Evolutionary conservation across 2,113 vertebrate species (phyloP).

Genomic region (Passer montanus): DNA sequence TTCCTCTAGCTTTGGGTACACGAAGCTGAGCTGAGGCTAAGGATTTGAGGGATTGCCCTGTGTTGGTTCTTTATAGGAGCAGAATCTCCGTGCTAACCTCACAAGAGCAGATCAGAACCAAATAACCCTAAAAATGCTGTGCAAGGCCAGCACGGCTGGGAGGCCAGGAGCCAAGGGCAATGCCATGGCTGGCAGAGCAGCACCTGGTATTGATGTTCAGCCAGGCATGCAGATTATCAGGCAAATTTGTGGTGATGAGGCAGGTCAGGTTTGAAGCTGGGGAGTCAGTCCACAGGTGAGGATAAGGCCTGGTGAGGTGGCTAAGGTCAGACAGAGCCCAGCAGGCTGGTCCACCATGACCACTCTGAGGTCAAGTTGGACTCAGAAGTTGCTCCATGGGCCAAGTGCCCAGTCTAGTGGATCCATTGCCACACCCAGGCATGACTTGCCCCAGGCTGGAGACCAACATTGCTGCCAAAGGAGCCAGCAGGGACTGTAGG

Average conservation of each 20-base stretch:
- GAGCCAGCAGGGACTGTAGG: neutral
- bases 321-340: neutral
- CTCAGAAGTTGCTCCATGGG: neutral
- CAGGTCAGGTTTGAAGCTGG: neutral
- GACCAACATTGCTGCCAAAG: neutral
- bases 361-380: neutral
- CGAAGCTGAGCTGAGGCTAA: neutral
- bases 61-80: neutral
- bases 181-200: neutral
- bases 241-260: neutral
- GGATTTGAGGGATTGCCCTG: neutral
- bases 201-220: neutral
- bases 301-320: neutral
- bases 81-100: neutral
- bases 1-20: neutral
- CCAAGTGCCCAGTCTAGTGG: neutral
- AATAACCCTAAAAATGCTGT: neutral
- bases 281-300: neutral
- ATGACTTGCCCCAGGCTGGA: neutral
- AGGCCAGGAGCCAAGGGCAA: neutral
- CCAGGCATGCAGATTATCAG: neutral
- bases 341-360: neutral
- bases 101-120: neutral
- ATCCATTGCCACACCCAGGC: neutral
- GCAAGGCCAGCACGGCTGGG: neutral